Evolutionary conservation across 1,140 invertebrate species (phyloP), one percentile per base, ranked within the genome.

Genomic region (Pomacea maculata): DNA sequence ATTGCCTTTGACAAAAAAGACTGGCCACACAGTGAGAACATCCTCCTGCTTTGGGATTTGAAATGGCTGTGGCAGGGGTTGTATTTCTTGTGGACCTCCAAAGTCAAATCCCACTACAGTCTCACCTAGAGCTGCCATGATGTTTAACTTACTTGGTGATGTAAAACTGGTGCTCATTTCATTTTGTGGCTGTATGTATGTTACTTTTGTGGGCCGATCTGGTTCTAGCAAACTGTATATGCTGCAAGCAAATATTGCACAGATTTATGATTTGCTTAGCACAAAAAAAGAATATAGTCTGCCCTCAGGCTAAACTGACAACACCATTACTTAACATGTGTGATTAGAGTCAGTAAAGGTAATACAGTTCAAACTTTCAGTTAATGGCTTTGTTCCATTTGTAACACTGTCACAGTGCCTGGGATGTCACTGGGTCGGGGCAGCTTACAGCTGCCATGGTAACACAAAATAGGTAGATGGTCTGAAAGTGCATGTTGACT

Each of bases 61-160:
- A 45, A 81, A 65, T 64, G 80, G 70, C 12, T 78, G 82, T 25
- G 73, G 75, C 67, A 84, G 85, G 17, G 80, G 82, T 45, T 83
- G 65, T 25, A 90, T 67, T 72, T 86, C 79, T 12, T 89, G 71
- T 1, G 95, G 93, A 0, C 94, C 94, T 0, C 94, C 94, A 84
- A 97, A 95, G 87, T 96, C 95, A 92, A 98, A 97, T 87, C 95
- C 95, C 6, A 97, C 95, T 0, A 95, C 95, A 0, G 94, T 93
- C 83, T 97, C 96, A 0, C 96, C 96, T 7, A 97, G 92, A 19
- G 94, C 94, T 6, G 93, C 93, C 57, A 79, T 82, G 65, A 88
- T 74, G 73, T 87, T 86, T 34, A 82, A 79, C 61, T 84, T 88
- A 52, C 78, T 85, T 21, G 86, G 83, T 15, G 89, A 88, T 52